Evolutionary conservation across 2,888 invertebrate genomes (phyloP).

Genomic region (Patella caerulea): DNA sequence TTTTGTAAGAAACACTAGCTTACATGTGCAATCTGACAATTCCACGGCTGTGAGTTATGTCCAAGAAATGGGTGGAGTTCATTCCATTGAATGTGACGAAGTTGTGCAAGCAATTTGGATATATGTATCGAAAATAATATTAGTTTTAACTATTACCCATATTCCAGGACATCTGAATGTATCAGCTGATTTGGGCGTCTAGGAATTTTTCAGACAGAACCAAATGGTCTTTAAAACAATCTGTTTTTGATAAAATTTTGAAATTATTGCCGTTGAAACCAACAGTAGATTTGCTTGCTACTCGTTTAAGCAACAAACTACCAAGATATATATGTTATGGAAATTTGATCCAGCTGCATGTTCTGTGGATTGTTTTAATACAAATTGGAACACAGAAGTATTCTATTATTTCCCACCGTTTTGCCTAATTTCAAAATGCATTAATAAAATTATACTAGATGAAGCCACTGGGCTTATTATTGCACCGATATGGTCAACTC

Average conservation of each 20-base stretch:
- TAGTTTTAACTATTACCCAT: neutral
- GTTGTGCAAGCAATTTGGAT: no score
- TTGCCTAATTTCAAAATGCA: slow-evolving; percentile 28
- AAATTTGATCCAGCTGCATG: slow-evolving; percentile 32
- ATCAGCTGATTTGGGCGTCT: neutral
- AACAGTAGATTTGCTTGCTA: slow-evolving; percentile 35
- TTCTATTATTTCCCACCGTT: slow-evolving; percentile 39
- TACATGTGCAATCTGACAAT: no score
- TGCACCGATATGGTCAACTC: slow-evolving; percentile 33
- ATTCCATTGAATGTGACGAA: no score
- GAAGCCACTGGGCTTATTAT: slow-evolving; percentile 20
- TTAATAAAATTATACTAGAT: slow-evolving; percentile 33
- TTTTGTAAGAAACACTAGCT: no score
- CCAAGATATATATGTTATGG: slow-evolving; percentile 23
- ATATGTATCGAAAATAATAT: neutral
- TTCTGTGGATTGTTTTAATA: slow-evolving; percentile 35
- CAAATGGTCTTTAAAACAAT: slow-evolving; percentile 12
- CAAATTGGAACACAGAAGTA: slow-evolving; percentile 19
- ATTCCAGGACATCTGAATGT: slow-evolving; percentile 5
- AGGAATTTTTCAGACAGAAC: slow-evolving; percentile 5
- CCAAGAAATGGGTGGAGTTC: no score
- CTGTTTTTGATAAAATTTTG: neutral
- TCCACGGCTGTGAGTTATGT: no score
- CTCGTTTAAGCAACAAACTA: slow-evolving; percentile 26
- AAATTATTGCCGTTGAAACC: neutral